Conservation (phyloP, 2,113 vertebrate species). For the Raja brachyura region DNA sequence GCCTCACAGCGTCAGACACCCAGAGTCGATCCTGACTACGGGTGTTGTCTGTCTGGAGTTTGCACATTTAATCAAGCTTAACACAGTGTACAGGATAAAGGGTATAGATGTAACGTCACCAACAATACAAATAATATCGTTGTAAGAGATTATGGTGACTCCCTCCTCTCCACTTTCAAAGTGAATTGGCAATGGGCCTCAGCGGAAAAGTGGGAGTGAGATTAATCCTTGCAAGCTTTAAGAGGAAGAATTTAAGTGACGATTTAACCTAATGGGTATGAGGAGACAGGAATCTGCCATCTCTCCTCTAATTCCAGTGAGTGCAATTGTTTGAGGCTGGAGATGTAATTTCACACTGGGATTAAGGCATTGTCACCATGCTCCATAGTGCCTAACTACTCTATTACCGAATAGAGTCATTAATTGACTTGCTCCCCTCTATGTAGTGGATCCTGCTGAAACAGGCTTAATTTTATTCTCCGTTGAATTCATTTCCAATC, state of each 20-base stretch:
- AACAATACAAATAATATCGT: too few relatives aligned
- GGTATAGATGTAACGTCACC: too few relatives aligned
- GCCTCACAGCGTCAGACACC: too few relatives aligned
- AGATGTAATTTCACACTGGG: conserved; percentile 2
- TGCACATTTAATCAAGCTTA: too few relatives aligned
- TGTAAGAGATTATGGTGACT: too few relatives aligned
- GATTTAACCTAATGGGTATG: not conserved
- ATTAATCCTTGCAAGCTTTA: not conserved
- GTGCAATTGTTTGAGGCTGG: not conserved
- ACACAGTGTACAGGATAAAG: too few relatives aligned
- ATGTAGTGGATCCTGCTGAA: not conserved
- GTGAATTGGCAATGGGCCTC: not conserved
- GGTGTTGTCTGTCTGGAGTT: too few relatives aligned
- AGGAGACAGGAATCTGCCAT: not conserved
- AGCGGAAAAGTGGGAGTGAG: not conserved
- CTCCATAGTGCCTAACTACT: not conserved
- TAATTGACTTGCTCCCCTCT: not conserved
- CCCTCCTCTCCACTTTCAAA: not conserved
- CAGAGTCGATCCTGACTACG: too few relatives aligned
- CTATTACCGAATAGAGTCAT: not conserved
- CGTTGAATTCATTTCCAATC: not conserved
- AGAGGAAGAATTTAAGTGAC: not conserved
- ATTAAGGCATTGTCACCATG: not conserved
- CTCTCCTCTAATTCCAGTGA: not conserved
- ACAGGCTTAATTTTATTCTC: not conserved